Conservation (phyloP, 2,113 vertebrate genomes). For the Sander lucioperca region DNA sequence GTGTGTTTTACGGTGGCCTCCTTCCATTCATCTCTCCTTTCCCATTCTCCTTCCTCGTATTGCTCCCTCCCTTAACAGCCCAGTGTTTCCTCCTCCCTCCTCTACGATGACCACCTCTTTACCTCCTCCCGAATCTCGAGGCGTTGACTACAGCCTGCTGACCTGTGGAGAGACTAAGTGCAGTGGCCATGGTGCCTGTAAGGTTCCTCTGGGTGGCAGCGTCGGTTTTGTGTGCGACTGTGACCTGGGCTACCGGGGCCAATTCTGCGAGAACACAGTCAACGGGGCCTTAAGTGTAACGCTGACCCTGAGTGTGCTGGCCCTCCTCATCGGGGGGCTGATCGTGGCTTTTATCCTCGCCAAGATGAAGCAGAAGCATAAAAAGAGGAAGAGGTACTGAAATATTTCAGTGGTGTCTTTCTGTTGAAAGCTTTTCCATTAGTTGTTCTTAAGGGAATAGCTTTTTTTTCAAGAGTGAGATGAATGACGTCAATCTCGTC, state of each 20-base stretch:
- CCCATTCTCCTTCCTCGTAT: not conserved
- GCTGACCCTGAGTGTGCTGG: slow-evolving; percentile 78
- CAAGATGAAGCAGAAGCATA: slow-evolving; percentile 74
- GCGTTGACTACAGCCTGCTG: slow-evolving; percentile 59
- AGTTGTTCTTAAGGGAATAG: not conserved
- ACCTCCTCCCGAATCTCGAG: not conserved
- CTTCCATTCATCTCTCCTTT: slow-evolving; percentile 1
- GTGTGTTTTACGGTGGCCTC: slow-evolving; percentile 9
- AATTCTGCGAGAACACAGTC: slow-evolving; percentile 83
- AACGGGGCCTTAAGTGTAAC: slow-evolving; percentile 74
- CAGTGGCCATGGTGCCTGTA: slow-evolving; percentile 81
- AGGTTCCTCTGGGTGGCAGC: slow-evolving; percentile 51
- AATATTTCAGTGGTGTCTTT: too few relatives aligned
- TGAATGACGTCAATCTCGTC: not conserved
- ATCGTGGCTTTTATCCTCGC: slow-evolving; percentile 76
- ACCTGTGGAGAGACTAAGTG: slow-evolving; percentile 82
- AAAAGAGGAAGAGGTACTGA: slow-evolving; percentile 72
- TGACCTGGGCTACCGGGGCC: slow-evolving; percentile 82
- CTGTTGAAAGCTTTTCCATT: not conserved
- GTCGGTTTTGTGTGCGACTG: slow-evolving; percentile 83
- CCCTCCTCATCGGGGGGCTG: slow-evolving; percentile 74
- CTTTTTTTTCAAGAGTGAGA: not conserved
- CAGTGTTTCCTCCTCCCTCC: not conserved
- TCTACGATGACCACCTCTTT: slow-evolving; percentile 26
- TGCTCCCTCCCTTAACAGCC: not conserved